Evolutionary conservation across 2,113 vertebrate genomes (phyloP).

Genomic region (Chloropsis hardwickii): DNA sequence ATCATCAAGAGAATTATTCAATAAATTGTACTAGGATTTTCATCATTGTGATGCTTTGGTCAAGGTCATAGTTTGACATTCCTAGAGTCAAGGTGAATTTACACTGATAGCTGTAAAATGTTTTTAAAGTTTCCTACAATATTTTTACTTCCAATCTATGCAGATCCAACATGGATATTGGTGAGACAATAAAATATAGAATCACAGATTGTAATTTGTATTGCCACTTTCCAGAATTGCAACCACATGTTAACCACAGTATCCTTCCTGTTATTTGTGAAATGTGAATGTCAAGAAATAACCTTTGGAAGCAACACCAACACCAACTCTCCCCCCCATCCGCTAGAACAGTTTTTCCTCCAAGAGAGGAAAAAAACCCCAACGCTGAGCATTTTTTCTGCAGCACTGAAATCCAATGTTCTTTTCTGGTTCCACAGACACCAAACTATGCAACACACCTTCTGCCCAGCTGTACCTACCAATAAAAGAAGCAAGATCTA

Average conservation of each 20-base stretch:
- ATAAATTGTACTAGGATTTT: neutral
- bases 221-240: neutral
- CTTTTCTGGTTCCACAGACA: neutral
- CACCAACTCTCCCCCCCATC: neutral
- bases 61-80: neutral
- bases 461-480: neutral
- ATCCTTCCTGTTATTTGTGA: conserved; percentile 29
- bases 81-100: neutral
- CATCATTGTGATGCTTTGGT: neutral
- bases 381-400: neutral
- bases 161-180: neutral
- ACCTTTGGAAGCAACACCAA: neutral
- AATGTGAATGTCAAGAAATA: conserved; percentile 28
- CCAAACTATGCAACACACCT: neutral
- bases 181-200: neutral
- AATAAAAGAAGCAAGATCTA: neutral
- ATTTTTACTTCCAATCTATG: neutral
- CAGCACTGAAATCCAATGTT: neutral
- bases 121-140: neutral
- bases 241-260: conserved; percentile 5
- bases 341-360: neutral
- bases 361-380: fast-evolving
- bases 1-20: neutral
- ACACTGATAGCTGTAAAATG: neutral
- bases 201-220: neutral